These are phyloP conservation scores for Actinostola sp. DNA, from an alignment of 92 coral and sea anemone species.

Conservation along the genomic window DNA sequence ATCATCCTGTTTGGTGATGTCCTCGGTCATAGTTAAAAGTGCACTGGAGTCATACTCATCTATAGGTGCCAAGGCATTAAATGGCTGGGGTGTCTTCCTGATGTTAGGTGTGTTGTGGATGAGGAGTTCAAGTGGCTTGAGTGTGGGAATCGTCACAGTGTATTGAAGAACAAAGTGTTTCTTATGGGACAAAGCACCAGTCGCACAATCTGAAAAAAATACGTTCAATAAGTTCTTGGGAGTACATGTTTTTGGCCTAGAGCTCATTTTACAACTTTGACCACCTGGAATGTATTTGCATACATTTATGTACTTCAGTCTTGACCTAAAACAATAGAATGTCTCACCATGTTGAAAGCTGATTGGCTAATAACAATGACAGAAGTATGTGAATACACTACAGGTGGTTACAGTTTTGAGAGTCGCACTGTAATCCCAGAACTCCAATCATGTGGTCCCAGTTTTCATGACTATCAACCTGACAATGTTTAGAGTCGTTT, in stretches of 20 bases:
- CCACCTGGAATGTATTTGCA: too few species aligned
- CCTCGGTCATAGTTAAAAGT: slow-evolving; percentile 28
- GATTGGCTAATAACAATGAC: too few species aligned
- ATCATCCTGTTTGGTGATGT: slow-evolving; percentile 36
- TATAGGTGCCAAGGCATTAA: slow-evolving; percentile 33
- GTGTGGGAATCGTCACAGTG: slow-evolving; percentile 64
- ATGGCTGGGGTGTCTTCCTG: slow-evolving; percentile 49
- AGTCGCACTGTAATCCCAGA: too few species aligned
- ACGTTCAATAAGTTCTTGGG: neutral
- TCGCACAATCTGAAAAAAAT: slow-evolving; percentile 42
- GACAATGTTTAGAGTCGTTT: too few species aligned
- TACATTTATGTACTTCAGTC: too few species aligned
- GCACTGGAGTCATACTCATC: slow-evolving; percentile 71
- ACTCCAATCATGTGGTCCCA: too few species aligned
- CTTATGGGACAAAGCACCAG: slow-evolving; percentile 62
- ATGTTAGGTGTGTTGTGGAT: slow-evolving; percentile 79
- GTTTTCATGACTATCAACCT: too few species aligned
- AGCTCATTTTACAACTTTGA: neutral
- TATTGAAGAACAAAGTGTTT: slow-evolving; percentile 77
- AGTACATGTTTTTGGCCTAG: neutral
- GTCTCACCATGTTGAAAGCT: too few species aligned
- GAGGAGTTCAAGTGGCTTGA: slow-evolving; percentile 57
- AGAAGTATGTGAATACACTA: too few species aligned
- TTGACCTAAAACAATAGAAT: too few species aligned
- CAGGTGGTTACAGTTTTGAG: too few species aligned